Percentiles rank a stretch among this genome's conserved stretches.
phyloP scores from a whole-genome alignment of 2,888 invertebrate species.

The Diploptera punctata region DNA sequence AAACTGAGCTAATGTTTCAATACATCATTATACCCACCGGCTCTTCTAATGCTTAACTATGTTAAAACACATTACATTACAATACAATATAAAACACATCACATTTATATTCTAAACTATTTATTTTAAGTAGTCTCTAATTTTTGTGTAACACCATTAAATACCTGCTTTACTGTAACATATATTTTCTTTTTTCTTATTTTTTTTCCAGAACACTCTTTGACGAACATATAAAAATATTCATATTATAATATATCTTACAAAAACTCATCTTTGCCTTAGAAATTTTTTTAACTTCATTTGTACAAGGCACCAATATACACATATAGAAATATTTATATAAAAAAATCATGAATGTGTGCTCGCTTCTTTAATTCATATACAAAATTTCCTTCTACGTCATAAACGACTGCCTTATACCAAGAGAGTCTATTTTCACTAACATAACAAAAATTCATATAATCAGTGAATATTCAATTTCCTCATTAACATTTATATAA shows the following conservation, averaged over 20 bases:
- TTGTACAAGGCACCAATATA: conserved; percentile 57
- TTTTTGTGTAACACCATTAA: conserved; percentile 40
- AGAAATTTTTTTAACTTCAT: conserved; percentile 59
- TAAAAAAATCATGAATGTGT: conserved; percentile 38
- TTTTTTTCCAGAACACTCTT: conserved; percentile 37
- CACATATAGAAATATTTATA: conserved; percentile 41
- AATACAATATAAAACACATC: conserved; percentile 42
- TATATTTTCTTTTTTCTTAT: conserved; percentile 37
- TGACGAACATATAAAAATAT: conserved; percentile 72
- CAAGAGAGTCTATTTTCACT: no score
- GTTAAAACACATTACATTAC: conserved; percentile 33
- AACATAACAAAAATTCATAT: no score
- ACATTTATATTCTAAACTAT: conserved; percentile 37
- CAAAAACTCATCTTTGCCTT: conserved; percentile 70
- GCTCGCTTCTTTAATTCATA: conserved; percentile 40
- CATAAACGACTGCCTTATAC: conserved; percentile 25
- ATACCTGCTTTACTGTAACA: conserved; percentile 40
- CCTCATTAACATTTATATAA: no score
- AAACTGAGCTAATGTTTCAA: neutral
- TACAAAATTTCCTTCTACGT: conserved; percentile 28
- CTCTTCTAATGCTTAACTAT: conserved; percentile 2
- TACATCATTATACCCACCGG: neutral
- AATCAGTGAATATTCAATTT: no score
- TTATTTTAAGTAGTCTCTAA: conserved; percentile 24
- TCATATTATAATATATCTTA: conserved; percentile 68